Conservation (phyloP, 2,113 vertebrate genomes). For the Ranitomeya imitator region DNA sequence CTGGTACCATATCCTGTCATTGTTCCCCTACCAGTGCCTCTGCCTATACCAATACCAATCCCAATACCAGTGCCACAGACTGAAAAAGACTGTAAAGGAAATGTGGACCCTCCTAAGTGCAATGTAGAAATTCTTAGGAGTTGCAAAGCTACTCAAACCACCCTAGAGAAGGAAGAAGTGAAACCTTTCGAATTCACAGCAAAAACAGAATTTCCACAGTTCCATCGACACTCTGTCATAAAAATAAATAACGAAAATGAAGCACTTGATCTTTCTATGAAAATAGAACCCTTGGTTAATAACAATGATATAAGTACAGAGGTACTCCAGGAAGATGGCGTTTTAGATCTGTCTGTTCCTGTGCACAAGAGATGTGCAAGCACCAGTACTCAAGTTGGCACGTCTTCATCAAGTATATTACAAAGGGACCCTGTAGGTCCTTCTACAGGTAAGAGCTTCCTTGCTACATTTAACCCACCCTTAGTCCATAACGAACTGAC, state of each 20-base stretch:
- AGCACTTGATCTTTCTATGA: constrained; percentile 90
- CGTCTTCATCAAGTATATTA: constrained; percentile 35
- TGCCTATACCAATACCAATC: constrained; percentile 91
- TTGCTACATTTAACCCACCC: constrained; percentile 62
- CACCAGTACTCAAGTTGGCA: constrained; percentile 60
- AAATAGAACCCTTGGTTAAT: constrained; percentile 72
- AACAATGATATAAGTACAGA: constrained; percentile 67
- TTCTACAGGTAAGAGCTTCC: constrained; percentile 61
- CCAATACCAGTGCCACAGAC: constrained; percentile 83
- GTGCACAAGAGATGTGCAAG: constrained; percentile 74
- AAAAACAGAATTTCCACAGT: constrained; percentile 71
- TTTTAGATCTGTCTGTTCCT: constrained; percentile 87
- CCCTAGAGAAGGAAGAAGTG: constrained; percentile 74
- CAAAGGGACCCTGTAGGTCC: constrained; percentile 62
- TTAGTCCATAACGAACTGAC: constrained; percentile 59
- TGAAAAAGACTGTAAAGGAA: constrained; percentile 75
- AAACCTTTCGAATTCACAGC: constrained; percentile 73
- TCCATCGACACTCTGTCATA: constrained; percentile 76
- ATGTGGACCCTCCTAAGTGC: constrained; percentile 73
- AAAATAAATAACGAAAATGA: constrained; percentile 83
- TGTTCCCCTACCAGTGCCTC: constrained; percentile 90
- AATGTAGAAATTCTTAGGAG: constrained; percentile 69
- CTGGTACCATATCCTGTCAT: constrained; percentile 94
- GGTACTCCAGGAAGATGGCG: constrained; percentile 76
- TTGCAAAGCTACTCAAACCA: constrained; percentile 87